Evolutionary conservation across 2,797 vertebrate species (phyloP), one percentile per base, ranked within the genome.

Genomic region (Channa striata): DNA sequence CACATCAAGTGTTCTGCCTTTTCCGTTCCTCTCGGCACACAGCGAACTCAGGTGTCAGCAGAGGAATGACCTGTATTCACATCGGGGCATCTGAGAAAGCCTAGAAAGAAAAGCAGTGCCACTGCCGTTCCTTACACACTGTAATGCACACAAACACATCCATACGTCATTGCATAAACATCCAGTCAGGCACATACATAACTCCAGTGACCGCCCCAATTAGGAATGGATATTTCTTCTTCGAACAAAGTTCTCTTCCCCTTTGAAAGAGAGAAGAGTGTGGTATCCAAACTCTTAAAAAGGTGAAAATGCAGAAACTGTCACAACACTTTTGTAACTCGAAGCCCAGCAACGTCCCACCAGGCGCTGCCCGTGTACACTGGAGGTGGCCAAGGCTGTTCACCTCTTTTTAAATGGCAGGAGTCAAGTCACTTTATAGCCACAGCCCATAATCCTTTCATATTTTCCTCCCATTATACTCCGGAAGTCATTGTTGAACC

Each of bases 161-260:
- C 69, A 59, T 67, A 43, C 77, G 59, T 63, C 6, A 48, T 43
- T 73, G 64, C 81, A 77, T 56, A 56, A 68, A 81, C 80, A 83
- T 12, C 59, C 80, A 79, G 51, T 43, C 78, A 86, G 68, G 68
- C 80, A 77, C 82, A 84, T 72, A 40, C 34, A 14, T 65, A 83
- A 81, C 93, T 94, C 92, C 93, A 93, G 93, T 94, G 89, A 92
- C 91, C 83, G 87, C 91, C 93, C 93, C 88, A 85, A 61, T 89
- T 70, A 91, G 92, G 94, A 94, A 94, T 94, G 93, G 87, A 90
- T 85, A 62, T 68, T 62, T 87, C 63, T 82, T 87, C 72, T 77
- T 87, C 70, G 59, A 83, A 87, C 62, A 84, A 82, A 88, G 82
- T 66, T 70, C 78, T 69, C 74, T 59, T 71, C 78, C 72, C 68